Evolutionary conservation across 30 jellyfish, hydroid and myxozoan genomes (phyloP).

Genomic region (Nemopilema nomurai): DNA sequence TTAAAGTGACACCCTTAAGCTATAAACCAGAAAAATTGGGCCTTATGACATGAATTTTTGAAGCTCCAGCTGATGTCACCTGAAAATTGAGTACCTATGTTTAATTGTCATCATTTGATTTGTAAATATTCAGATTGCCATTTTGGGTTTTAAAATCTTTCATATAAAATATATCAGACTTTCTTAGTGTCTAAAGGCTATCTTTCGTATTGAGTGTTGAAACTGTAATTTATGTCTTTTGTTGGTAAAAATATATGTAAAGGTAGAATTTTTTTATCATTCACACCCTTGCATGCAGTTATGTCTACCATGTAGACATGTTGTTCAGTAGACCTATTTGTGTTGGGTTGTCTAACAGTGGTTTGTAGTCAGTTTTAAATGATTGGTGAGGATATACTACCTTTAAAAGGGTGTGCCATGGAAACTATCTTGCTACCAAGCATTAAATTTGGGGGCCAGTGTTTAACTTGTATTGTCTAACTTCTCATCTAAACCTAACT

Average conservation of each 20-base stretch:
- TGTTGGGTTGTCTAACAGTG: conserved; percentile 5
- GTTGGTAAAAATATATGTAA: conserved; percentile 55
- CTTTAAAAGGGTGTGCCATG: too few relatives aligned
- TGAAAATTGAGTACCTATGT: conserved; percentile 6
- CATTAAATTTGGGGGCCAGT: too few relatives aligned
- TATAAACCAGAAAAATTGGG: too few relatives aligned
- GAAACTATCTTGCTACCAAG: too few relatives aligned
- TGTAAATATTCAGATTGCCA: conserved; percentile 57
- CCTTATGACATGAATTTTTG: too few relatives aligned
- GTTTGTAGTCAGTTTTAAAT: neutral
- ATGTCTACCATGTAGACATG: conserved; percentile 59
- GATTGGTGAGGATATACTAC: too few relatives aligned
- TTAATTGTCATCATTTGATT: conserved; percentile 15
- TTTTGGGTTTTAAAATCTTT: conserved; percentile 66
- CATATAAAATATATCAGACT: conserved; percentile 40
- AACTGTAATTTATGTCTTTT: conserved; percentile 62
- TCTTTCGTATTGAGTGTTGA: conserved; percentile 49
- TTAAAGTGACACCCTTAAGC: too few relatives aligned
- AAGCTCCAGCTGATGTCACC: neutral
- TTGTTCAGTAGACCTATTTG: conserved; percentile 13
- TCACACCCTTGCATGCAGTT: conserved; percentile 28
- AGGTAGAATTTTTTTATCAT: conserved; percentile 30
- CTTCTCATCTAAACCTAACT: too few relatives aligned
- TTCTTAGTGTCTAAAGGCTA: conserved; percentile 62
- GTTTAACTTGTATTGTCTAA: too few relatives aligned